Evolutionary conservation across 2,113 vertebrate species (phyloP).

Genomic region (Rhynchomys soricoides): DNA sequence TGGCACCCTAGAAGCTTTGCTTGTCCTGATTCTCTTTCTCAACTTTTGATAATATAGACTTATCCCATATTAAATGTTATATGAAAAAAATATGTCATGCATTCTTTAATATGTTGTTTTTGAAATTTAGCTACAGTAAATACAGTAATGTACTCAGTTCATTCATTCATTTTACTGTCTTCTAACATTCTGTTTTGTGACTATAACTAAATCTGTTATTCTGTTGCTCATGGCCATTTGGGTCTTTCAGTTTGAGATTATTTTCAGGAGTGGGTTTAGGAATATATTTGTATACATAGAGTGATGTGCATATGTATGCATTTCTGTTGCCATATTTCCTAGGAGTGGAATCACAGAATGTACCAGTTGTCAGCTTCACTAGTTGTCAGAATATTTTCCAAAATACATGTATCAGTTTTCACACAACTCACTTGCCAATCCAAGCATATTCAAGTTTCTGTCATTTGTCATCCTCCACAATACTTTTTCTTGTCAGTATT

Average conservation of each 20-base stretch:
- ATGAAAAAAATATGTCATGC: background rate
- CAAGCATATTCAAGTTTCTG: background rate
- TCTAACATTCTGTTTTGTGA: background rate
- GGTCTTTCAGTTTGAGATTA: background rate
- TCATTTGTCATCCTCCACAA: background rate
- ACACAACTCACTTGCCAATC: background rate
- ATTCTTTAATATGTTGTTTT: background rate
- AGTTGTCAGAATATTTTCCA: conserved; percentile 35
- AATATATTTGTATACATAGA: conserved; percentile 5
- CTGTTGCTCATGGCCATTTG: background rate
- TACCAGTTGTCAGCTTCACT: background rate
- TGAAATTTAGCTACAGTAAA: background rate
- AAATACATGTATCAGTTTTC: conserved; percentile 30
- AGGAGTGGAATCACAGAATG: background rate
- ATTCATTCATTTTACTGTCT: background rate
- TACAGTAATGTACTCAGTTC: background rate
- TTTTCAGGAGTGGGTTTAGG: background rate
- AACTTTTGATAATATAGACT: background rate
- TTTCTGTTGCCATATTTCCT: background rate
- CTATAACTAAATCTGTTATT: background rate
- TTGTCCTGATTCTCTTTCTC: background rate
- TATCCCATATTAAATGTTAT: background rate
- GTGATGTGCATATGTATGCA: background rate
- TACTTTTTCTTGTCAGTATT: background rate
- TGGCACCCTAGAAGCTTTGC: background rate